These are phyloP conservation scores for Andrena cerasifolii DNA, from an alignment of 1,140 invertebrate genomes.

Conservation along the genomic window DNA sequence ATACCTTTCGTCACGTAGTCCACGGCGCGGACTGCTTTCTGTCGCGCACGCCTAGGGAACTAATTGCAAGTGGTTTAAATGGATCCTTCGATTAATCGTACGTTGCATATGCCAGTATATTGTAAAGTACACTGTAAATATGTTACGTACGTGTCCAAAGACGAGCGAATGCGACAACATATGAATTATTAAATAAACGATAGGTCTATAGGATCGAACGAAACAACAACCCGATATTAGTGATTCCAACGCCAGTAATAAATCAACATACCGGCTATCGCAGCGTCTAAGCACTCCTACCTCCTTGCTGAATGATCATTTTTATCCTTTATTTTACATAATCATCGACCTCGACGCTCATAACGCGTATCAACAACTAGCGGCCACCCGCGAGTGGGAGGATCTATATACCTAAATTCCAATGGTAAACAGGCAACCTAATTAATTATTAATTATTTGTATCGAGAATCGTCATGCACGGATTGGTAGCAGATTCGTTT, in stretches of 20 bases:
- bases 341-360: constrained; percentile 38
- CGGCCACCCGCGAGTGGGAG: constrained; percentile 30
- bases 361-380: constrained; percentile 9
- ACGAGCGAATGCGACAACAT: no score
- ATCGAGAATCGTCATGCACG: constrained; percentile 44
- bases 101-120: no score
- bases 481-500: constrained; percentile 4
- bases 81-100: constrained; percentile 12
- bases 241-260: not conserved
- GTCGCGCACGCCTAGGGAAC: not conserved
- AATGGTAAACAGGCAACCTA: constrained; percentile 39
- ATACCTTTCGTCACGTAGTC: constrained; percentile 28
- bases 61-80: not conserved
- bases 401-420: constrained; percentile 57
- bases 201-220: not conserved
- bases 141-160: no score
- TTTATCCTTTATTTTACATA: constrained; percentile 43
- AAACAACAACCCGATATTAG: not conserved
- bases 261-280: not conserved
- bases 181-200: no score
- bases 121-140: no score
- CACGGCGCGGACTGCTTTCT: constrained; percentile 6
- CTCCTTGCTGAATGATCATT: constrained; percentile 6
- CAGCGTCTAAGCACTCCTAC: not conserved
- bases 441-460: constrained; percentile 61